Conservation (phyloP, 2,888 invertebrate genomes). For the Helobdella robusta region DNA sequence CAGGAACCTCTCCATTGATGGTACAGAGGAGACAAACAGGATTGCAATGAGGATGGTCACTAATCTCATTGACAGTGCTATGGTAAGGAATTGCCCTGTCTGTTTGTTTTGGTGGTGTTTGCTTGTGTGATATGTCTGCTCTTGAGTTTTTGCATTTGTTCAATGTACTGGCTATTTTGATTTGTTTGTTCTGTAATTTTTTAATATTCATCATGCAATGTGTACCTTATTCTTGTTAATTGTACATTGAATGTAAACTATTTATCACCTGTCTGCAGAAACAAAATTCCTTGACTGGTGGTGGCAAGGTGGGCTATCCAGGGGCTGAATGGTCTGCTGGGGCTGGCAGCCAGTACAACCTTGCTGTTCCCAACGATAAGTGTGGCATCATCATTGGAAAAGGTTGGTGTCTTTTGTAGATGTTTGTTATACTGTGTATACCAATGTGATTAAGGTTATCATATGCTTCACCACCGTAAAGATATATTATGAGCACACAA, state of each 20-base stretch:
- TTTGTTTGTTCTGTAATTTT: too few relatives aligned
- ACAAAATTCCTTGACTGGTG: constrained; percentile 15
- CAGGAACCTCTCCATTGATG: constrained; percentile 77
- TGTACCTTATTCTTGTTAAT: constrained; percentile 2
- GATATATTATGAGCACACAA: not conserved
- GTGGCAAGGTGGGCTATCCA: constrained; percentile 2
- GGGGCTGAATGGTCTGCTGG: constrained; percentile 23
- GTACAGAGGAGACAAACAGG: constrained; percentile 71
- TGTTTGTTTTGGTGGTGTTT: not conserved
- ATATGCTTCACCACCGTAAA: too few relatives aligned
- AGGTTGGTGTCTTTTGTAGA: constrained; percentile 36
- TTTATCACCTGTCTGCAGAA: not conserved
- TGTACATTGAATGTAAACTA: not conserved
- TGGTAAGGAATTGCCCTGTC: constrained; percentile 26
- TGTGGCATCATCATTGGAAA: constrained; percentile 93
- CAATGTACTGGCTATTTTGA: not conserved
- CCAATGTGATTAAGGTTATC: too few relatives aligned
- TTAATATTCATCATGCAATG: too few relatives aligned
- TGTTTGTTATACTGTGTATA: not conserved
- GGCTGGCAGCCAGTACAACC: constrained; percentile 53
- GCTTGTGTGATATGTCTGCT: not conserved
- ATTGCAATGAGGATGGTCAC: constrained; percentile 78
- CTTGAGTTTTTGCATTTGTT: not conserved
- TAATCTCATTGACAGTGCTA: constrained; percentile 60
- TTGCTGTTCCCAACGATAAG: constrained; percentile 84